These are phyloP conservation scores for Osmerus eperlanus DNA, from an alignment of 2,113 vertebrate species.

Conservation along the genomic window DNA sequence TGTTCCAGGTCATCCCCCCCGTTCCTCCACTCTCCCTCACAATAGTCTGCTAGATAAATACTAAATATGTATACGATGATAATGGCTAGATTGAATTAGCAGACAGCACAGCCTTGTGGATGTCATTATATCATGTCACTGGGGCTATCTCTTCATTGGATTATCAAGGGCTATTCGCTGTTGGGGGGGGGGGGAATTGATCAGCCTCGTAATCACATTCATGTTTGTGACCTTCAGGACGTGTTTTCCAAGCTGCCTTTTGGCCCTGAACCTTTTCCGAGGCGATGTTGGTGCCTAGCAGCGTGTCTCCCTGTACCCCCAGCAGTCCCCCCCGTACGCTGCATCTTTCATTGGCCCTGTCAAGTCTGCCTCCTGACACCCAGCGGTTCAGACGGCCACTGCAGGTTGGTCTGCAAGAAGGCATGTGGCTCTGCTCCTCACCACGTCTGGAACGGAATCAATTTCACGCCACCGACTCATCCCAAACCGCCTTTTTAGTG, in stretches of 20 bases:
- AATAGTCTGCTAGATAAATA: slow-evolving; percentile 18
- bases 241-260: neutral
- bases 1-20: neutral
- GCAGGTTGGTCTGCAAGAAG: too few relatives aligned
- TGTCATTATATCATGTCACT: slow-evolving; percentile 47
- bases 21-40: neutral
- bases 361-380: too few relatives aligned
- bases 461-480: too few relatives aligned
- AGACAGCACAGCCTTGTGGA: slow-evolving; percentile 24
- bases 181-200: slow-evolving; percentile 35
- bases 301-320: slow-evolving; percentile 7
- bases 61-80: slow-evolving; percentile 30
- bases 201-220: slow-evolving; percentile 38
- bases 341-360: too few relatives aligned
- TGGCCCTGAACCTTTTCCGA: neutral
- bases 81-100: slow-evolving; percentile 27
- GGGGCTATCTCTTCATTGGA: slow-evolving; percentile 37
- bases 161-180: slow-evolving; percentile 36
- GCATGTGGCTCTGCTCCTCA: too few relatives aligned
- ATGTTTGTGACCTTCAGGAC: slow-evolving; percentile 46
- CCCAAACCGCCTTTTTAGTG: too few relatives aligned
- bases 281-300: slow-evolving; percentile 18
- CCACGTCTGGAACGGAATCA: too few relatives aligned
- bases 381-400: too few relatives aligned
- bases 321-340: neutral